Conservation (phyloP, 1,140 invertebrate species). For the Drosophila setifemur region DNA sequence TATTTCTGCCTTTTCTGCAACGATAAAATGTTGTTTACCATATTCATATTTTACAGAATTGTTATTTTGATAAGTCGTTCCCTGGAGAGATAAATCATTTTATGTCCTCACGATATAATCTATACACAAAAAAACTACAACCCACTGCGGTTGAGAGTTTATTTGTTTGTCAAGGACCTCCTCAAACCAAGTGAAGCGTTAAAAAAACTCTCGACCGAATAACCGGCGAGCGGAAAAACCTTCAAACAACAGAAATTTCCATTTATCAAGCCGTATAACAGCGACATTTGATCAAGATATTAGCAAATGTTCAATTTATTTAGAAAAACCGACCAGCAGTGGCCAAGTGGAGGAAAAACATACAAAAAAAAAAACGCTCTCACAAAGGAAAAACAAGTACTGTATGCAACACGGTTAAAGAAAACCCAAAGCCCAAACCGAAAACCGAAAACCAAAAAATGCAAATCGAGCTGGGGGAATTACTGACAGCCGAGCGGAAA, state of each 20-base stretch:
- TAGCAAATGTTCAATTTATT: conserved; percentile 74
- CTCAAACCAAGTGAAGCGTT: conserved; percentile 3
- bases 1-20: too few species aligned
- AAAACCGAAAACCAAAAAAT: conserved; percentile 48
- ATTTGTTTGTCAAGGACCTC: conserved; percentile 15
- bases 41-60: too few species aligned
- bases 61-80: too few species aligned
- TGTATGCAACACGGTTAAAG: conserved; percentile 48
- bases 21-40: too few species aligned
- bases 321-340: conserved; percentile 52
- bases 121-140: too few species aligned
- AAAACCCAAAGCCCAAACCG: conserved; percentile 5
- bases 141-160: too few species aligned
- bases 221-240: conserved; percentile 16
- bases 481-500: conserved; percentile 75
- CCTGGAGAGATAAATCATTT: too few species aligned
- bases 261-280: conserved; percentile 56
- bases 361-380: background rate
- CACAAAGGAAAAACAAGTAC: conserved; percentile 17
- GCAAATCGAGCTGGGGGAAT: conserved; percentile 74
- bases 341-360: background rate
- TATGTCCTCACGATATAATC: too few species aligned
- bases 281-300: conserved; percentile 72
- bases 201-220: conserved; percentile 16
- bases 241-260: conserved; percentile 41